Base-by-base conservation (phyloP, 2,113 vertebrate species). In the Ophiodon elongatus region DNA sequence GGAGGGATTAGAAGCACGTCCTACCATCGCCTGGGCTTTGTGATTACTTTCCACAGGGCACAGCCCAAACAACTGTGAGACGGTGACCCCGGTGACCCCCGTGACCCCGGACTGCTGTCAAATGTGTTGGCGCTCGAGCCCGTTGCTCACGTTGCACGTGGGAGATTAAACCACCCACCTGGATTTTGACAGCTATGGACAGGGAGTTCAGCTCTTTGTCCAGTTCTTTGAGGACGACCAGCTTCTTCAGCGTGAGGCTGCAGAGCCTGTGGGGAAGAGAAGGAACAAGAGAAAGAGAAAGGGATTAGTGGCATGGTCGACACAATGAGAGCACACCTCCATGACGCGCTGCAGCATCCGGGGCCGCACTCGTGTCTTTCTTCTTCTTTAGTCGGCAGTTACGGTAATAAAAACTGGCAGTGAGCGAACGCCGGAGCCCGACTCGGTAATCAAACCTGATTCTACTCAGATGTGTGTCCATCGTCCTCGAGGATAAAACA, bases 241-340 rank as follows among this genome's bases (percentile, higher is more conserved):
- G 93, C 87, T 96, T 98, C 90, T 97, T 97, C 92, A 98, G 91
- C 2, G 97, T 97, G 85, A 98, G 94, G 90, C 94, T 97, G 93
- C 97, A 97, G 6, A 98, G 93, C 89, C 97, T 98, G 93, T 66
- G 71, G 56, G 21, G 67, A 65, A 52, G 10, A 65, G 25, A 72
- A 3, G 70, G 11, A 73, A 72, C 23, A 72, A 57, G 37, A 69
- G 45, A 66, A 73, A 74, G 39, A 80, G 11, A 73, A 73, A 63
- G 2, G 45, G n/a, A 81, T 87, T 78, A 87, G 64, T 68, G 62
- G 21, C 47, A 66, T 70, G 82, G 47, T 47, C 74, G 69, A 85
- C 54, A 62, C 64, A 31, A 11, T 33, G 47, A 31, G 35, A 81
- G 64, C 63, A 78, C 57, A 84, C 57, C 69, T 88, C 77, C 25